These are phyloP conservation scores for Mandrillus leucophaeus DNA, from an alignment of 2,113 vertebrate species.

Conservation along the genomic window DNA sequence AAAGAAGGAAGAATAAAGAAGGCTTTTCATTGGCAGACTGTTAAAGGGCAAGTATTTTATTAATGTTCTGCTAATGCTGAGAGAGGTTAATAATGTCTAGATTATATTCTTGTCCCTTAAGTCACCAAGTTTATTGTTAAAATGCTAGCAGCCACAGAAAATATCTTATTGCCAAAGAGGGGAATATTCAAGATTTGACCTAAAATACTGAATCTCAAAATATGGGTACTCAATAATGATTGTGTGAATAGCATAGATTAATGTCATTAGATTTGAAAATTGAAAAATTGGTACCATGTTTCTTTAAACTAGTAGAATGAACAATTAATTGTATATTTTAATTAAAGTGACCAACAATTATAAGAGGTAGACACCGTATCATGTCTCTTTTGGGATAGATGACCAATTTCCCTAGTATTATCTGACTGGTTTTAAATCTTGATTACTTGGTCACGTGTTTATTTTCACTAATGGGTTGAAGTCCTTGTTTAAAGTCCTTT, in stretches of 20 bases:
- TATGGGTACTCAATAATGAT: background rate
- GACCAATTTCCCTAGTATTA: background rate
- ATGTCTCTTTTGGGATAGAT: background rate
- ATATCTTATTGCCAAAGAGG: background rate
- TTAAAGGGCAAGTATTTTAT: background rate
- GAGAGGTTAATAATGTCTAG: background rate
- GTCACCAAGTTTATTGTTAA: background rate
- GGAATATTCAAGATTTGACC: background rate
- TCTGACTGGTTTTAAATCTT: background rate
- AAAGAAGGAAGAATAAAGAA: background rate
- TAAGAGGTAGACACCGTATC: background rate
- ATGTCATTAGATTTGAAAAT: background rate
- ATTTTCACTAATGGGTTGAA: conserved; percentile 34
- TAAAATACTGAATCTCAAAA: background rate
- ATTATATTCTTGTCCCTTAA: background rate
- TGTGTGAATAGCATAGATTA: background rate
- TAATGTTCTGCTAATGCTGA: background rate
- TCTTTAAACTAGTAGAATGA: background rate
- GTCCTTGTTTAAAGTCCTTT: conserved; percentile 25
- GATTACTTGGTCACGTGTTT: background rate
- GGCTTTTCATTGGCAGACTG: background rate
- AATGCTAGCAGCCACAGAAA: background rate
- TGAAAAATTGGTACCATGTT: background rate
- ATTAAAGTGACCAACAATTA: conserved; percentile 16
- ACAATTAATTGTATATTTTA: background rate